Conservation (phyloP, 1,140 invertebrate species). For the Drosophila pseudoobscura region DNA sequence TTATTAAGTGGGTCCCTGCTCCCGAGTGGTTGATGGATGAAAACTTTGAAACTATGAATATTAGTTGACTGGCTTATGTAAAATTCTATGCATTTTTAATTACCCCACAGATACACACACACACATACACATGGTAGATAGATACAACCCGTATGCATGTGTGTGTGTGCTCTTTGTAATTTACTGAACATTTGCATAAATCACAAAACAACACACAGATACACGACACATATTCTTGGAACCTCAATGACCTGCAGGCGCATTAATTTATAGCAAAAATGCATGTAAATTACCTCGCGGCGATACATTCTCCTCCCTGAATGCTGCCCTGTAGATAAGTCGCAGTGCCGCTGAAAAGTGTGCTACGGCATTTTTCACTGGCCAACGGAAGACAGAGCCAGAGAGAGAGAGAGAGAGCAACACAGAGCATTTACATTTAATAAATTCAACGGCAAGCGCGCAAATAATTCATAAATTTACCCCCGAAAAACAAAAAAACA, state of each 20-base stretch:
- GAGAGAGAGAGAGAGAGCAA: not conserved
- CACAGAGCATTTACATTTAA: slow-evolving; percentile 61
- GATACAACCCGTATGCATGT: too few species aligned
- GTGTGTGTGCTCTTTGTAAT: not conserved
- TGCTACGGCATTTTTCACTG: slow-evolving; percentile 29
- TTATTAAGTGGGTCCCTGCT: slow-evolving; percentile 40
- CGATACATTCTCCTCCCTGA: slow-evolving; percentile 11
- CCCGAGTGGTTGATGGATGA: not conserved
- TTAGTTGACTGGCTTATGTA: slow-evolving; percentile 61
- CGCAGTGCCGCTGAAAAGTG: slow-evolving; percentile 33
- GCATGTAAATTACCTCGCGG: slow-evolving; percentile 59
- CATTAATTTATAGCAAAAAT: slow-evolving; percentile 61
- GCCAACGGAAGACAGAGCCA: not conserved
- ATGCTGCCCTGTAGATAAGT: slow-evolving; percentile 61
- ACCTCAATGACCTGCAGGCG: slow-evolving; percentile 30
- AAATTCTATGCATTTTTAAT: slow-evolving; percentile 66
- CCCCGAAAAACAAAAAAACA: slow-evolving; percentile 34
- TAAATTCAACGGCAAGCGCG: slow-evolving; percentile 66
- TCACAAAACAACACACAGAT: slow-evolving; percentile 34
- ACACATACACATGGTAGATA: not conserved
- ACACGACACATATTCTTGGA: slow-evolving; percentile 8
- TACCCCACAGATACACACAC: slow-evolving; percentile 13
- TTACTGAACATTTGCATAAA: slow-evolving; percentile 47
- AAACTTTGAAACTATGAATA: slow-evolving; percentile 62
- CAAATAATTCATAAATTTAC: slow-evolving; percentile 76